A percentile compares a stretch with the other conserved stretches of the same genome.
Conservation (phyloP, 2,888 invertebrate species). For the Drosophila stalkeri region DNA sequence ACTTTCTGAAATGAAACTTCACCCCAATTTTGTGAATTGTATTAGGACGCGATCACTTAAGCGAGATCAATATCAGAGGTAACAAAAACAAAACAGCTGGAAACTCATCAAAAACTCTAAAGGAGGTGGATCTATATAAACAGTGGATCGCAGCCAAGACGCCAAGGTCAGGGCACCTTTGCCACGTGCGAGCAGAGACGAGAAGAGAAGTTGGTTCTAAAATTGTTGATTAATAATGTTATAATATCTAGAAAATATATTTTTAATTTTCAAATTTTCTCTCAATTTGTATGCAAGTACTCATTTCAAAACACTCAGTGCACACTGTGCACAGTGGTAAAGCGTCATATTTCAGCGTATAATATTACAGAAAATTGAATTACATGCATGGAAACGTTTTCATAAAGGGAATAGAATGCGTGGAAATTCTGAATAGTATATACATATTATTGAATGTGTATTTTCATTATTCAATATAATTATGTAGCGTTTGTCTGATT, state of each 20-base stretch:
- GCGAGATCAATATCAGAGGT: not conserved
- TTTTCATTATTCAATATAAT: no score
- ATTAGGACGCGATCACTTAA: not conserved
- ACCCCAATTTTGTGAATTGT: not conserved
- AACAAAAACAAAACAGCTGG: constrained; percentile 6
- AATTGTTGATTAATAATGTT: not conserved
- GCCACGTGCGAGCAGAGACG: not conserved
- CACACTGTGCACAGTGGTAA: no score
- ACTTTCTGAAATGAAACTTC: not conserved
- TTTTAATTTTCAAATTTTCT: not conserved
- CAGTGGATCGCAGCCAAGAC: not conserved
- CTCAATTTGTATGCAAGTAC: no score
- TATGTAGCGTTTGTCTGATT: no score
- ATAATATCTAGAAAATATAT: not conserved
- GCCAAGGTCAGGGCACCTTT: not conserved
- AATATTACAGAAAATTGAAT: no score
- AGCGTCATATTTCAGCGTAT: no score
- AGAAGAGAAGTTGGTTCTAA: no score
- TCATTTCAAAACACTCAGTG: no score
- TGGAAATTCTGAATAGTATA: no score
- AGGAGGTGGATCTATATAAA: not conserved
- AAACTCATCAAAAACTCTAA: not conserved
- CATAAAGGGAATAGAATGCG: no score
- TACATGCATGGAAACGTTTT: no score
- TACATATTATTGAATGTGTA: no score